Evolutionary conservation across 2,797 vertebrate species (phyloP).

Genomic region (Sebastes diploproa): DNA sequence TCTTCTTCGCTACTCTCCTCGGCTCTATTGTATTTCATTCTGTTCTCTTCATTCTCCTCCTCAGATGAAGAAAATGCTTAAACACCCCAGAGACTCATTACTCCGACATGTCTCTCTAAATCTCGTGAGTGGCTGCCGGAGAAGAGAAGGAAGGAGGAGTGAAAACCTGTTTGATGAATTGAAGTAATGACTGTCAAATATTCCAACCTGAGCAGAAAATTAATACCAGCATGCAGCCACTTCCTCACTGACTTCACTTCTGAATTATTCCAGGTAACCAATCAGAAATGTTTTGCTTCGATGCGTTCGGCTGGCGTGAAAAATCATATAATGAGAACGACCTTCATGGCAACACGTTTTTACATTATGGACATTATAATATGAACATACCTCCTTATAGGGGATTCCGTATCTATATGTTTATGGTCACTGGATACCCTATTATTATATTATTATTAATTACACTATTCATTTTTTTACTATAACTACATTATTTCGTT

Average conservation of each 20-base stretch:
- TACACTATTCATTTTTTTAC: not conserved
- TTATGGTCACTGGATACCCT: not conserved
- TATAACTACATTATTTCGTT: not conserved
- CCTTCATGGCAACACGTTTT: not conserved
- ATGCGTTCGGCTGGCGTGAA: not conserved
- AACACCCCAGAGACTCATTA: constrained; percentile 41
- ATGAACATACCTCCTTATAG: not conserved
- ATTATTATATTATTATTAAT: not conserved
- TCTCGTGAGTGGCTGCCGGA: constrained; percentile 1
- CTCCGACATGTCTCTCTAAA: constrained; percentile 37
- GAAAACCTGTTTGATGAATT: constrained; percentile 44
- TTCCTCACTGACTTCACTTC: not conserved
- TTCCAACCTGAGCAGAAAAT: constrained; percentile 22
- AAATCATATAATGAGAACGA: not conserved
- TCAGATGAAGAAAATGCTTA: constrained; percentile 27
- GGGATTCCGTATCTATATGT: not conserved
- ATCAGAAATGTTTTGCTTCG: not conserved
- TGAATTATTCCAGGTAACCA: not conserved
- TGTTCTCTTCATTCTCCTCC: not conserved
- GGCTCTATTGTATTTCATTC: not conserved
- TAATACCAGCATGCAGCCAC: not conserved
- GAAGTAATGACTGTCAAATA: constrained; percentile 35
- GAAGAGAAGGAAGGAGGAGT: constrained; percentile 10
- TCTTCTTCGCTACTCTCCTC: not conserved
- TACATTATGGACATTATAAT: not conserved